These are phyloP conservation scores for Parapsyche elsis DNA, from an alignment of 1,140 invertebrate genomes.

Conservation along the genomic window DNA sequence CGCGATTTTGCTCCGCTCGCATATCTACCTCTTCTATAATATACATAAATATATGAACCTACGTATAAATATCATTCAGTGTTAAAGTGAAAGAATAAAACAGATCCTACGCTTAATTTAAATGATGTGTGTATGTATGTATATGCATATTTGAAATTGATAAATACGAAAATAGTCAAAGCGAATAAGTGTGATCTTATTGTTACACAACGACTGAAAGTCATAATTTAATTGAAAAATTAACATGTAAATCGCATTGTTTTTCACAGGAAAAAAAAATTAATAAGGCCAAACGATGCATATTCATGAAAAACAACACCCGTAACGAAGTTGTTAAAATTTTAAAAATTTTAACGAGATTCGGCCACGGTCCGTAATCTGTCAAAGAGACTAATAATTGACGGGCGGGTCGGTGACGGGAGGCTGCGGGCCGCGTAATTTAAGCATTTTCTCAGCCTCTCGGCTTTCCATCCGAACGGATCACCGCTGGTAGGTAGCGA, in stretches of 20 bases:
- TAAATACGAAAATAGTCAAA: too few species aligned
- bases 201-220: too few species aligned
- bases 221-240: neutral
- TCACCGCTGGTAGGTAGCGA: neutral
- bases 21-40: neutral
- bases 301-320: conserved; percentile 25
- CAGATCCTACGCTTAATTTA: too few species aligned
- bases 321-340: conserved; percentile 35
- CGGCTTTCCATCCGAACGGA: neutral
- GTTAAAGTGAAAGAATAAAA: too few species aligned
- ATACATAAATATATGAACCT: neutral
- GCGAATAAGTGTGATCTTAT: too few species aligned
- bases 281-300: conserved; percentile 13
- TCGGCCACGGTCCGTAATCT: conserved; percentile 31
- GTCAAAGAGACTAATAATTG: conserved; percentile 42
- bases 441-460: conserved; percentile 14
- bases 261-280: conserved; percentile 15
- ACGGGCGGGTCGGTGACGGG: conserved; percentile 9
- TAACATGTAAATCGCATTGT: conserved; percentile 7
- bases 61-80: too few species aligned
- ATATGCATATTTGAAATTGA: too few species aligned
- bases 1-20: conserved; percentile 23
- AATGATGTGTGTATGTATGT: too few species aligned
- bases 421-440: conserved; percentile 1
- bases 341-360: conserved; percentile 42